These are phyloP conservation scores for Dryobota labecula DNA, from an alignment of 2,888 invertebrate genomes.

Conservation along the genomic window DNA sequence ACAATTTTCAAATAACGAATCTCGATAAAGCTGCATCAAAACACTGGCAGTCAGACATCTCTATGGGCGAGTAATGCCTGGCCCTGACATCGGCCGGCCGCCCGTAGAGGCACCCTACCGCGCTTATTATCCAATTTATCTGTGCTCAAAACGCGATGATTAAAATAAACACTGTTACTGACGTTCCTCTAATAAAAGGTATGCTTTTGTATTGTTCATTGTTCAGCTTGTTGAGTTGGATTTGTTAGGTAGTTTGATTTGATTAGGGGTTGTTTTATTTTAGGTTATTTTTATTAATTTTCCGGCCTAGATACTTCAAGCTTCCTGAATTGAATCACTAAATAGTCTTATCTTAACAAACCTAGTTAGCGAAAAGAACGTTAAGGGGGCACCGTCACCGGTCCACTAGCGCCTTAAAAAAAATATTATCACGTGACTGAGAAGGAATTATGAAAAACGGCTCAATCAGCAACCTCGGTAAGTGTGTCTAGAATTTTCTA, in stretches of 20 bases:
- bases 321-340: not conserved
- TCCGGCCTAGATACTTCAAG: not conserved
- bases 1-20: conserved; percentile 38
- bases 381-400: too few species aligned
- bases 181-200: conserved; percentile 66
- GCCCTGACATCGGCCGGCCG: conserved; percentile 69
- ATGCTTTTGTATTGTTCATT: conserved; percentile 58
- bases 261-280: conserved; percentile 32
- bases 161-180: conserved; percentile 73
- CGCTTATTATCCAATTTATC: conserved; percentile 82
- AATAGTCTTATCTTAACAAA: not conserved
- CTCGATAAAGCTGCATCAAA: conserved; percentile 42
- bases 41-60: conserved; percentile 62
- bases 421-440: too few species aligned
- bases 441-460: too few species aligned
- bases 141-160: conserved; percentile 67
- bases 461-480: too few species aligned
- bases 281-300: conserved; percentile 5
- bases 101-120: conserved; percentile 75
- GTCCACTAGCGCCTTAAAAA: too few species aligned
- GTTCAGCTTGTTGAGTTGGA: conserved; percentile 46
- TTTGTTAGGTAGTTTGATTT: conserved; percentile 34
- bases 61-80: conserved; percentile 72
- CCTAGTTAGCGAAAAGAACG: not conserved
- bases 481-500: too few species aligned